Evolutionary conservation across 2,888 invertebrate genomes (phyloP), one percentile per base, ranked within the genome.

Genomic region (Venusia cambrica): DNA sequence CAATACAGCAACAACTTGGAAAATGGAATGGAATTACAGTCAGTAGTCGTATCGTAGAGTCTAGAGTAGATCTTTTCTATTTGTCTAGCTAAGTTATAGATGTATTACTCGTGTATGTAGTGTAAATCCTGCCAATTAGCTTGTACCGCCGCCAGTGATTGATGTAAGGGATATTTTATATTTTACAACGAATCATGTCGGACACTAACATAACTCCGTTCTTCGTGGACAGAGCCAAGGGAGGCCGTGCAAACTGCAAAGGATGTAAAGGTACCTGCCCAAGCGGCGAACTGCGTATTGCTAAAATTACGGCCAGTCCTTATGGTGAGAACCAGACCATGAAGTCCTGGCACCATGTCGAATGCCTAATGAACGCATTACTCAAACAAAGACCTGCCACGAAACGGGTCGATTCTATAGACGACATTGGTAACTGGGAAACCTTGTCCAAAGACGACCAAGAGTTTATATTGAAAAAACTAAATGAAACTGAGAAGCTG

Each of bases 311-410:
- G 2, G 77, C 92, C 1, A 97, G 95, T 73, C 95, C 94, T 0
- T 96, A 95, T 62, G 90, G 83, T 5, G 91, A 90, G 8, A 91
- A 90, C 0, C 92, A 87, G 46, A 69, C 91, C 55, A 95, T 97
- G 94, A 97, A 96, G 70, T 90, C 90, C 49, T 97, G 95, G 94
- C 90, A 92, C 67, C 97, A 97, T 62, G 77, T 94, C 0, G 81
- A 90, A 37, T 97, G 97, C 57, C 76, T 97, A 2, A 93, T 96
- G 87, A 93, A 95, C 62, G 89, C 90, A 6, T 92, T 97, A 48
- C 78, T 91, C 17, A 92, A 92, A 62, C 96, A 97, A 54, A 81
- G 96, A 30, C 92, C 93, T 0, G 90, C 93, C 0, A 97, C 97
- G 0, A 94, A 93, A 74, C 90, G 93, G 36, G 93, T 97, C 39